Base-by-base conservation (phyloP, 1,140 invertebrate species). In the honey bee (Apis mellifera) region DNA sequence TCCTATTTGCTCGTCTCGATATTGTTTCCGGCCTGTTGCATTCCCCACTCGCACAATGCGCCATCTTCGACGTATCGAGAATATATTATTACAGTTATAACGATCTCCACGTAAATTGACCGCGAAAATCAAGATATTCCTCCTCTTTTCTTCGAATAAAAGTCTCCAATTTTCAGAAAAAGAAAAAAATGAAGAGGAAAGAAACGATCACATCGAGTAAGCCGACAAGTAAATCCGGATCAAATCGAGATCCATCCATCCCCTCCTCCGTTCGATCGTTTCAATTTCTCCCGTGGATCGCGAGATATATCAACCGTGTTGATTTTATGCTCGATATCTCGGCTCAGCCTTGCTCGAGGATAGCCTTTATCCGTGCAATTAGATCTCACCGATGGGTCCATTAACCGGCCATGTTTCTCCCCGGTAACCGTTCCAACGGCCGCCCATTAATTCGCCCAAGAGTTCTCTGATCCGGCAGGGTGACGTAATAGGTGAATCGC, bases 21-120 rank as follows among this genome's bases (percentile, higher is more conserved):
- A 42, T 42, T 85, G 86, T 88, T 90, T 91, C 85, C 83, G 88
- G 83, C 77, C 84, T 86, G 87, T 84, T 90, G 89, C 86, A 65
- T 85, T 81, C 74, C 74, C 64, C 55, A 78, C 83, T 78, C 15
- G 0, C 52, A 32, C 32, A 42, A 42, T n/a, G n/a, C n/a, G n/a
- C 32, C 7, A 42, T 42, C 32, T 42, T 42, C 32, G 0, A 42
- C 32, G 32, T 42, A 42, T 42, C 32, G 4, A 42, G 32, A 42
- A 42, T 42, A 42, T 42, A 42, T 42, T 7, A 42, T 42, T 7
- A 42, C 32, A 57, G 32, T 42, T 42, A 7, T 42, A 42, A 42
- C 13, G 19, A 19, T 17, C 21, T 57, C 55, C 4, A 8, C 19
- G 5, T 42, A 42, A 42, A 42, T 42, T 42, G 4, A 7, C 32